Evolutionary conservation across 2,113 vertebrate species (phyloP), one percentile per base, ranked within the genome.

Genomic region (Pangasianodon hypophthalmus): DNA sequence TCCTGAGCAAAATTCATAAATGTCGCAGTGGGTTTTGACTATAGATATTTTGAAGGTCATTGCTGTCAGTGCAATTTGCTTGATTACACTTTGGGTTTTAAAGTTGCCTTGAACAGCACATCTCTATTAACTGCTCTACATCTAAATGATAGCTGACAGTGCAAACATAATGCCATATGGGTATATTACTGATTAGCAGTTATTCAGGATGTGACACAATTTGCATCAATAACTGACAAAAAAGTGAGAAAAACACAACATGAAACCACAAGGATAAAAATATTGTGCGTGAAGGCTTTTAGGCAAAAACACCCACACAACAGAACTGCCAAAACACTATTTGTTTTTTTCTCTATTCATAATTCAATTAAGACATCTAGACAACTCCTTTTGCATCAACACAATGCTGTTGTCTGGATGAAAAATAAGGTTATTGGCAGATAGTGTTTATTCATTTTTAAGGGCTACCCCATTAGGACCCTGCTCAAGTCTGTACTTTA

Each of bases 31-130:
- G 44, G 44, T 24, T 64, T 52, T 29, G 24, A 48, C 50, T 41
- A 32, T 41, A 81, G 44, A 54, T 88, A 50, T 62, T 50, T 50
- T 80, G 73, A 88, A 87, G 73, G 86, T 87, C 80, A 73, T 8
- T 88, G 62, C 41, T 77, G 88, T 62, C 82, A 77, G 67, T 60
- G 71, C 41, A 56, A 64, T n/a, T 62, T 87, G 64, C 44, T 58
- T 44, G 64, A 85, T 58, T 89, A 62, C 21, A 29, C 18, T 58
- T n/a, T 37, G 19, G 26, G n/a, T 60, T 58, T 80, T 16, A 41
- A 41, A 79, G 86, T 32, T 62, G 52, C 32, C 32, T 50, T 32
- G 37, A 73, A 58, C 16, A 58, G 37, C 82, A 84, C 48, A 75
- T 69, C 29, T 62, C 19, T 81, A 32, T 29, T 48, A 24, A 4